Evolutionary conservation across 2,888 invertebrate genomes (phyloP).

Genomic region (Pardosa pseudoannulata): DNA sequence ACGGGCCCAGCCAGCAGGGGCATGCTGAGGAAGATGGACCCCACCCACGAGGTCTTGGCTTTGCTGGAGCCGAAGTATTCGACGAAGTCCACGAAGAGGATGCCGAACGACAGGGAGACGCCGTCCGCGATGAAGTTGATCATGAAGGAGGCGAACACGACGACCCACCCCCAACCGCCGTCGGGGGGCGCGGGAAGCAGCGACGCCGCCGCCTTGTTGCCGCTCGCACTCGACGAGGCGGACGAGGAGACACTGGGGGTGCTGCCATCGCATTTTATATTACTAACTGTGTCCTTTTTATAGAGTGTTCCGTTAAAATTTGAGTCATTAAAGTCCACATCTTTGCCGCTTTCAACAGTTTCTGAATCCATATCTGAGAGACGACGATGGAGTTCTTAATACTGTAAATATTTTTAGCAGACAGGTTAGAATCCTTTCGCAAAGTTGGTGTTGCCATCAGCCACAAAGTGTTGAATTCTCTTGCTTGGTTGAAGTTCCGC

Average conservation of each 20-base stretch:
- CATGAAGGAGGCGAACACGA: slow-evolving; percentile 91
- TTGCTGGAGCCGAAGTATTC: slow-evolving; percentile 90
- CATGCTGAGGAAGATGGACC: slow-evolving; percentile 93
- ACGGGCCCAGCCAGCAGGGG: slow-evolving; percentile 91
- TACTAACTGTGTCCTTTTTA: slow-evolving; percentile 33
- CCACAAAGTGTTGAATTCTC: slow-evolving; percentile 49
- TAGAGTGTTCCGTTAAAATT: slow-evolving; percentile 52
- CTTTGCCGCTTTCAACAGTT: slow-evolving; percentile 57
- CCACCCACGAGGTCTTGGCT: slow-evolving; percentile 92
- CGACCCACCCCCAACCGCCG: slow-evolving; percentile 95
- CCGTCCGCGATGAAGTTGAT: slow-evolving; percentile 95
- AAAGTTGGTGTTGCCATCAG: slow-evolving; percentile 71
- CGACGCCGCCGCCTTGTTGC: background rate
- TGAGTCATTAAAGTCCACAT: slow-evolving; percentile 69
- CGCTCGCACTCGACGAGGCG: background rate
- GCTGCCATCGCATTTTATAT: slow-evolving; percentile 32
- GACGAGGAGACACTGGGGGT: slow-evolving; percentile 53
- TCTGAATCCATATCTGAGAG: slow-evolving; percentile 61
- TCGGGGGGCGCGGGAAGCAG: slow-evolving; percentile 81
- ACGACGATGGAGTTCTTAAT: slow-evolving; percentile 55
- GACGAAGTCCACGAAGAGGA: slow-evolving; percentile 90
- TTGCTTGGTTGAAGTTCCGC: slow-evolving; percentile 66
- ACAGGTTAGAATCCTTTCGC: slow-evolving; percentile 50
- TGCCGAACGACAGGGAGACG: slow-evolving; percentile 93
- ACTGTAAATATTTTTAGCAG: slow-evolving; percentile 56